Percentiles rank a stretch among this genome's conserved stretches.
Conservation (phyloP, 1,140 invertebrate species). For the Drosophila melanica region DNA sequence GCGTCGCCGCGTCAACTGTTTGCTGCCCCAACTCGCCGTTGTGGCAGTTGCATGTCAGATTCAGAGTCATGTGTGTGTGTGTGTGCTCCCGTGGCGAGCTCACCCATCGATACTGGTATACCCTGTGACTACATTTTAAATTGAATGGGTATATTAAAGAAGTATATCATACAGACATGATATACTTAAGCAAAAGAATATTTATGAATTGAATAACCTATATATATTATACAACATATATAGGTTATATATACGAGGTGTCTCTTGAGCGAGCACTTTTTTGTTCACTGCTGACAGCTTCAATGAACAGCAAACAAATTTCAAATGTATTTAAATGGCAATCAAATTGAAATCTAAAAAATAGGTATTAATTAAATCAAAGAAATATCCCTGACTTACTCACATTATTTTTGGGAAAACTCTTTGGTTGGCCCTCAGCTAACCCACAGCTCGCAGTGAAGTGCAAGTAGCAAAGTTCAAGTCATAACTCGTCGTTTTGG, state of each 20-base stretch:
- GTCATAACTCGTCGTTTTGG: constrained; percentile 61
- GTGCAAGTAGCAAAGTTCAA: constrained; percentile 70
- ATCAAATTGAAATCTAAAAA: too few species aligned
- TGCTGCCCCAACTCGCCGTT: constrained; percentile 27
- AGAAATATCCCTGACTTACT: background rate
- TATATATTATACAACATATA: too few species aligned
- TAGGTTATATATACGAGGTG: too few species aligned
- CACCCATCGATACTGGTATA: constrained; percentile 17
- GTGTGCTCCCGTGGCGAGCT: constrained; percentile 32
- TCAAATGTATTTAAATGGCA: too few species aligned
- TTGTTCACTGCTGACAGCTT: too few species aligned
- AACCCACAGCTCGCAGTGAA: constrained; percentile 35
- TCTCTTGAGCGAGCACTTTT: too few species aligned
- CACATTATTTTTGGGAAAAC: background rate
- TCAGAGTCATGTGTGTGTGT: constrained; percentile 18
- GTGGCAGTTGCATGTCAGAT: constrained; percentile 76
- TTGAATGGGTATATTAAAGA: background rate
- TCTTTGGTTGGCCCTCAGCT: constrained; percentile 14
- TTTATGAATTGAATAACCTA: too few species aligned
- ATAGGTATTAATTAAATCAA: too few species aligned
- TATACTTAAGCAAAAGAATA: too few species aligned
- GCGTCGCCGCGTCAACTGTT: constrained; percentile 44
- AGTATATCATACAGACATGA: too few species aligned
- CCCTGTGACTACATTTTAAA: background rate
- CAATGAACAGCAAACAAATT: too few species aligned